Conservation (phyloP, 2,113 vertebrate species). For the Aepyceros melampus region DNA sequence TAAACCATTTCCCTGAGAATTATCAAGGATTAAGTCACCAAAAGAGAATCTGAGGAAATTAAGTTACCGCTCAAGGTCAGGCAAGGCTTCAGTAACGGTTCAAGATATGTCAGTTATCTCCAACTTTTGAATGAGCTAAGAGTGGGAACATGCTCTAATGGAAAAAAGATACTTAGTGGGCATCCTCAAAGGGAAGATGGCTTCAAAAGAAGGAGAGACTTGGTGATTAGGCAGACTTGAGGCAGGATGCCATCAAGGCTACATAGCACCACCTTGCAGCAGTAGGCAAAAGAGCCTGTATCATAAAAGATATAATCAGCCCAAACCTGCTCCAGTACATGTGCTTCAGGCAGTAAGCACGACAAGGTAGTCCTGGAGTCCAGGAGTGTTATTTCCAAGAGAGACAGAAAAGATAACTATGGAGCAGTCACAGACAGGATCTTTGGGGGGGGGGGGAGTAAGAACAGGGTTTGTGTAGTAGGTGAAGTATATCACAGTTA, state of each 20-base stretch:
- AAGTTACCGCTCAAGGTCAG: not conserved
- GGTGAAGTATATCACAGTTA: not conserved
- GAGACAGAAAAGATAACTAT: not conserved
- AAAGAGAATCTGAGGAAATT: not conserved
- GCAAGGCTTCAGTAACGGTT: not conserved
- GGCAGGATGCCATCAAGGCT: not conserved
- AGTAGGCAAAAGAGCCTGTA: not conserved
- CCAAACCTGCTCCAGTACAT: not conserved
- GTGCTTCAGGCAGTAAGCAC: not conserved
- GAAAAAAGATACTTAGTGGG: not conserved
- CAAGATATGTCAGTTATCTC: not conserved
- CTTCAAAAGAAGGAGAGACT: not conserved
- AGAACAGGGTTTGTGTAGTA: not conserved
- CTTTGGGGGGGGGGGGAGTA: not conserved
- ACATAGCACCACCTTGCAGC: not conserved
- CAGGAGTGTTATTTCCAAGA: not conserved
- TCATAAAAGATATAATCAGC: not conserved
- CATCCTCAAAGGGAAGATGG: not conserved
- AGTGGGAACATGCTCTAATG: not conserved
- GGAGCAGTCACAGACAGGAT: not conserved
- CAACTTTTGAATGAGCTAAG: not conserved
- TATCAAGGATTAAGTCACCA: not conserved
- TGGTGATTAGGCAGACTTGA: not conserved
- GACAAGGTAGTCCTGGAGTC: not conserved
- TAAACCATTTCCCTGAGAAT: conserved; percentile 1